Conservation (phyloP, 2,797 vertebrate species). For the Menidia menidia region DNA sequence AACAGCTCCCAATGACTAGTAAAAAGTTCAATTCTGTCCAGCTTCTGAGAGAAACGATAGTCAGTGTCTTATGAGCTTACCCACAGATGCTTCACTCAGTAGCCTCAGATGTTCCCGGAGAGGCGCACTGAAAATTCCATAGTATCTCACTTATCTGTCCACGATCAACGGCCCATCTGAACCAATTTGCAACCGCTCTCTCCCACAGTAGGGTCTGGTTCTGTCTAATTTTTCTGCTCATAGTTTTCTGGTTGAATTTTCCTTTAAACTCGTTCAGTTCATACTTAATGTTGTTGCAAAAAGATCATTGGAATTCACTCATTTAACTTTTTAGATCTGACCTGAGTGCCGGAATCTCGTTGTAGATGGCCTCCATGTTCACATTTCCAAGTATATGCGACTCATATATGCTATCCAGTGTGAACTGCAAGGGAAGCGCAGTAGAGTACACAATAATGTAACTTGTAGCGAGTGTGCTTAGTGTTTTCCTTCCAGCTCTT, state of each 20-base stretch:
- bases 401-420: too few relatives aligned
- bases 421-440: too few relatives aligned
- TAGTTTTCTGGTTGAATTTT: not conserved
- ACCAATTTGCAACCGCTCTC: not conserved
- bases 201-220: too few relatives aligned
- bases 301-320: not conserved
- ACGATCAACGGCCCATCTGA: not conserved
- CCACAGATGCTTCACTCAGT: not conserved
- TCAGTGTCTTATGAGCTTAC: not conserved
- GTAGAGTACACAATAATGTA: too few relatives aligned
- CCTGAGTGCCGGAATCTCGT: not conserved
- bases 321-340: not conserved
- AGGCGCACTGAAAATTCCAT: not conserved
- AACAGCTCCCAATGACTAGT: too few relatives aligned
- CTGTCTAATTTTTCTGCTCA: too few relatives aligned
- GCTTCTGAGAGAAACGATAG: too few relatives aligned
- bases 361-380: not conserved
- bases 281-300: not conserved
- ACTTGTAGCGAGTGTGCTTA: too few relatives aligned
- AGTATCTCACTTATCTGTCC: not conserved
- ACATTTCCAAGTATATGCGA: too few relatives aligned
- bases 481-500: too few relatives aligned
- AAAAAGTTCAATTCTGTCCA: too few relatives aligned
- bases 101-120: not conserved
- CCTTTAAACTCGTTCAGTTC: slow-evolving; percentile 1